phyloP scores from a whole-genome alignment of 2,797 vertebrate species.

The Tenualosa ilisha region DNA sequence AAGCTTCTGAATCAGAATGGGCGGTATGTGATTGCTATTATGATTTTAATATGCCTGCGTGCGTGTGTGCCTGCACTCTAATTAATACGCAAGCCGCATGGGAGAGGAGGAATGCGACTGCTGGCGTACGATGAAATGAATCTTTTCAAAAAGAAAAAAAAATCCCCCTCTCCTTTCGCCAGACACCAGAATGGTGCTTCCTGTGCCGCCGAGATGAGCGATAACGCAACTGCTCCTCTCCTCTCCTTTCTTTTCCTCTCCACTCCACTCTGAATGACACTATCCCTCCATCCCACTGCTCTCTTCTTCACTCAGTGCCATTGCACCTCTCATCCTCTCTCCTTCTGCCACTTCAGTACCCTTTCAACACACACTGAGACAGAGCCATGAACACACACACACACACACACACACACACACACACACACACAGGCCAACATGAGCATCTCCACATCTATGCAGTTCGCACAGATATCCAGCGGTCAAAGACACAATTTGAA shows the following conservation, averaged over 20 bases:
- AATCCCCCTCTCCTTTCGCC: neutral
- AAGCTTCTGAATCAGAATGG: slow-evolving; percentile 68
- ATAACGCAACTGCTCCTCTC: neutral
- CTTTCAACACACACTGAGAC: neutral
- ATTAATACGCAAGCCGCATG: slow-evolving; percentile 5
- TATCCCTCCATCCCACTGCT: neutral
- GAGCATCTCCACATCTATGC: too few relatives aligned
- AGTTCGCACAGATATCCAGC: too few relatives aligned
- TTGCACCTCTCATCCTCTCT: neutral
- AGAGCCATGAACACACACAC: neutral
- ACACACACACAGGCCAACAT: neutral
- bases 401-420: neutral
- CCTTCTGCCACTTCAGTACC: neutral
- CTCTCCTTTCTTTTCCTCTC: neutral
- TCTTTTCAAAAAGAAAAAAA: neutral
- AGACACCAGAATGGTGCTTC: neutral
- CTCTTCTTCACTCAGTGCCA: neutral
- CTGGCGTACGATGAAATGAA: slow-evolving; percentile 13
- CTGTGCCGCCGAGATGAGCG: neutral
- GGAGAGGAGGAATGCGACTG: slow-evolving; percentile 17
- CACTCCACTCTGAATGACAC: neutral
- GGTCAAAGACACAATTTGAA: neutral
- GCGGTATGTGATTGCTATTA: slow-evolving; percentile 64
- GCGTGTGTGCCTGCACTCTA: slow-evolving; percentile 33
- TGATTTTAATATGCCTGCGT: slow-evolving; percentile 67